Percentiles rank a stretch among this genome's conserved stretches.
These are phyloP conservation scores for Sialia sialis DNA, from an alignment of 2,113 vertebrate species.

Conservation along the genomic window DNA sequence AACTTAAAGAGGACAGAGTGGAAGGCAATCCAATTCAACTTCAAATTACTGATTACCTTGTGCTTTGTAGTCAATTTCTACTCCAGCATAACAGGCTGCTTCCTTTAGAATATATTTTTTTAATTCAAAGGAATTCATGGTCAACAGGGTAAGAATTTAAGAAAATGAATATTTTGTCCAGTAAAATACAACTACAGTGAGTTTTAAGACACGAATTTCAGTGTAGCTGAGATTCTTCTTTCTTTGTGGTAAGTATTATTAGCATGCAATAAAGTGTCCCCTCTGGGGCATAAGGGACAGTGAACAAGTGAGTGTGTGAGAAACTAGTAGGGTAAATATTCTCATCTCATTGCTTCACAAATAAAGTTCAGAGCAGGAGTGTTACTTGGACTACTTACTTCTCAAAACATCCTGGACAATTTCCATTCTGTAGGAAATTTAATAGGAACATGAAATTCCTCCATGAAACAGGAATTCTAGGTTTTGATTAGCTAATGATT, in stretches of 20 bases:
- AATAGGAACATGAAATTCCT: not conserved
- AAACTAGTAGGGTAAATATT: not conserved
- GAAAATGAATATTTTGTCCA: not conserved
- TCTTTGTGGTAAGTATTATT: not conserved
- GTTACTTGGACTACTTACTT: not conserved
- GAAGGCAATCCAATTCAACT: not conserved
- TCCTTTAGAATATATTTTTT: not conserved
- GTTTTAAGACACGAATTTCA: not conserved
- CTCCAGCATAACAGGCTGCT: not conserved
- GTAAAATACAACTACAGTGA: not conserved
- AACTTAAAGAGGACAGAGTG: not conserved
- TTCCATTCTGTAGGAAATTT: not conserved
- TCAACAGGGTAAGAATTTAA: not conserved
- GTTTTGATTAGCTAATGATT: not conserved
- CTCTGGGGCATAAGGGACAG: not conserved
- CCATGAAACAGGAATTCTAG: not conserved
- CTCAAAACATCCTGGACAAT: not conserved
- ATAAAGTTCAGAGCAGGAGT: not conserved
- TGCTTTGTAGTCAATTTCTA: not conserved
- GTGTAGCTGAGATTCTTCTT: not conserved
- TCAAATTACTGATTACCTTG: not conserved
- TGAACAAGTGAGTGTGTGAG: not conserved
- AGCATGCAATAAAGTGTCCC: not conserved
- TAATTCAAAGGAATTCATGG: not conserved
- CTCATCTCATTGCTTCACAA: not conserved